These are phyloP conservation scores for Loriculus beryllinus DNA, from an alignment of 2,797 vertebrate genomes.

Conservation along the genomic window DNA sequence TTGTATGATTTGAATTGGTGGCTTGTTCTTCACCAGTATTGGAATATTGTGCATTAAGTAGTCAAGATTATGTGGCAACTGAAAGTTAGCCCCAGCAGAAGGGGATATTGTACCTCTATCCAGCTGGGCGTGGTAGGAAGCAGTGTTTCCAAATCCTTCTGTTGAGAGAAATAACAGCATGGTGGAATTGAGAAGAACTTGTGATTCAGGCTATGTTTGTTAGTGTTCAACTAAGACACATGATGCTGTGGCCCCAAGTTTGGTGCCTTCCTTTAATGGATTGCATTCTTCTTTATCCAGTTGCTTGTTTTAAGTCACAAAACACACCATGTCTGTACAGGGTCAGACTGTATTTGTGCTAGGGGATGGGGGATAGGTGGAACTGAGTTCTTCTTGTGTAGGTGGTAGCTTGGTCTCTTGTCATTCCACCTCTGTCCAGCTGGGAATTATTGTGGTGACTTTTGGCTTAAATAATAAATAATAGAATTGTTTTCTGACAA, in stretches of 20 bases:
- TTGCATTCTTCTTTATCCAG: neutral
- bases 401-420: neutral
- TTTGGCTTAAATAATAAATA: neutral
- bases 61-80: neutral
- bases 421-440: neutral
- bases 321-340: neutral
- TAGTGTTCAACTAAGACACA: neutral
- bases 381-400: rapidly evolving
- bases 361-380: neutral
- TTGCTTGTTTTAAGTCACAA: neutral
- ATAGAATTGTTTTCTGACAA: neutral
- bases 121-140: neutral
- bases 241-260: neutral
- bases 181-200: neutral
- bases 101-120: neutral
- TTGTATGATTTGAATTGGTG: neutral
- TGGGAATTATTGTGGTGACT: rapidly evolving
- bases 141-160: neutral
- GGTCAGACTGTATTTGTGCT: neutral
- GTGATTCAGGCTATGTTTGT: neutral
- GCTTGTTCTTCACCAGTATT: neutral
- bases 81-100: neutral
- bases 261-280: neutral
- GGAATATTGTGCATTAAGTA: neutral
- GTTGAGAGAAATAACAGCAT: neutral